Conservation (phyloP, 2,113 vertebrate genomes). For the Oreocharis arfaki region DNA sequence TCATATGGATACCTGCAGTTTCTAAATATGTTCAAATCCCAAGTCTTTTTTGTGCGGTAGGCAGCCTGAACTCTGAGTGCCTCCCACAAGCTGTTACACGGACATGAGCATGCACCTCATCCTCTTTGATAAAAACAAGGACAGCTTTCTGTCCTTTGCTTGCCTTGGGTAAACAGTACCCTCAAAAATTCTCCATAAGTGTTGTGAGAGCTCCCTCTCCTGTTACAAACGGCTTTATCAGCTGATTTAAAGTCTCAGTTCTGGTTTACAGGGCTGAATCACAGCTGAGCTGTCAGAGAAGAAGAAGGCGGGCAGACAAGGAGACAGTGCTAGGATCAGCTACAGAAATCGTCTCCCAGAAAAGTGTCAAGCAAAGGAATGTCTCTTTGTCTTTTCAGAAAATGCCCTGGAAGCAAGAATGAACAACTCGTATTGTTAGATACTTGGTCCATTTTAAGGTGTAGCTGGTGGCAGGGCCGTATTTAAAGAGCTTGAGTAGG, state of each 20-base stretch:
- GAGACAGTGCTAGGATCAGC: neutral
- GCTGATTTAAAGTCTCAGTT: neutral
- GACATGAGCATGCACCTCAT: neutral
- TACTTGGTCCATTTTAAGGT: neutral
- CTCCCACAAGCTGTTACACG: neutral
- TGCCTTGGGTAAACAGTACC: neutral
- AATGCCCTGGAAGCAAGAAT: neutral
- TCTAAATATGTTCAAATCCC: neutral
- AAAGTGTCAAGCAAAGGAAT: neutral
- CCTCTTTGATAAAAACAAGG: neutral
- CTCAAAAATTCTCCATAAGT: neutral
- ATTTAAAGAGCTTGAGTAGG: neutral
- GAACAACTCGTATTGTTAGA: neutral
- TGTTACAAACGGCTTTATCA: neutral
- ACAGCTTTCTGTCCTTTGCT: neutral
- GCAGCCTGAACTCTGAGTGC: neutral
- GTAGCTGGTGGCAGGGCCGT: neutral
- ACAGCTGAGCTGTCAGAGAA: neutral
- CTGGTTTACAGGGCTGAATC: neutral
- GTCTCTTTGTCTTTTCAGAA: neutral
- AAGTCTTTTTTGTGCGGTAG: neutral
- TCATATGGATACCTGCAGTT: neutral
- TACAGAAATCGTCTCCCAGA: neutral
- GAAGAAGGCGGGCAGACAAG: neutral
- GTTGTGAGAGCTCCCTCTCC: slow-evolving; percentile 55